Evolutionary conservation across 1,140 invertebrate genomes (phyloP).

Genomic region (Lethocerus indicus): DNA sequence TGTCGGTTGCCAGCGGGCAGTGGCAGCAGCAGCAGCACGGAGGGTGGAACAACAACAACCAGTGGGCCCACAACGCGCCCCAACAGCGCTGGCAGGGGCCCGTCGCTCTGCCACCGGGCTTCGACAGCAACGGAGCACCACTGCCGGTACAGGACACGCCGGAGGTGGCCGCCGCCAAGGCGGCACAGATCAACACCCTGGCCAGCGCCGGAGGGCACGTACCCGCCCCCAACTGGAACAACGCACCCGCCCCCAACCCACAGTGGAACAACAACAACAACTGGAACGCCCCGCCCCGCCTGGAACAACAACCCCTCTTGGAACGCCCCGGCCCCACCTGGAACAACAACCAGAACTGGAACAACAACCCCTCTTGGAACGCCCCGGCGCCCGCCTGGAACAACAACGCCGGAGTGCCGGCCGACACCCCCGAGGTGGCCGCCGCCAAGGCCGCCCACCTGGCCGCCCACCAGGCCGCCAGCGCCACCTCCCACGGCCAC

Average conservation of each 20-base stretch:
- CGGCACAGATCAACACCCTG: conserved; percentile 34
- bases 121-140: conserved; percentile 23
- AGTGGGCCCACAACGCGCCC: too few relatives aligned
- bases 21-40: too few relatives aligned
- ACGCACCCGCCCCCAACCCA: conserved; percentile 21
- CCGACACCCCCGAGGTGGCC: conserved; percentile 38
- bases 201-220: conserved; percentile 9
- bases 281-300: too few relatives aligned
- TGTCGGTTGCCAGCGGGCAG: too few relatives aligned
- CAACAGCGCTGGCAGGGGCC: not conserved
- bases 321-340: conserved; percentile 18
- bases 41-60: too few relatives aligned
- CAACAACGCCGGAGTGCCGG: conserved; percentile 8
- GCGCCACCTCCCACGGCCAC: too few relatives aligned
- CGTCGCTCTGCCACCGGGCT: conserved; percentile 23
- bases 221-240: not conserved
- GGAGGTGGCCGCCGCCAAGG: conserved; percentile 38
- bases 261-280: conserved; percentile 23
- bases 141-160: conserved; percentile 29
- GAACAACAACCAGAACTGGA: not conserved
- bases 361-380: not conserved
- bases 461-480: conserved; percentile 23
- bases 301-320: too few relatives aligned
- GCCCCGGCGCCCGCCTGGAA: not conserved
- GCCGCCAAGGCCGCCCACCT: conserved; percentile 36